These are phyloP conservation scores for Crambe crambe DNA, from an alignment of 37 sponge, comb jelly and placozoan genomes.

Conservation along the genomic window DNA sequence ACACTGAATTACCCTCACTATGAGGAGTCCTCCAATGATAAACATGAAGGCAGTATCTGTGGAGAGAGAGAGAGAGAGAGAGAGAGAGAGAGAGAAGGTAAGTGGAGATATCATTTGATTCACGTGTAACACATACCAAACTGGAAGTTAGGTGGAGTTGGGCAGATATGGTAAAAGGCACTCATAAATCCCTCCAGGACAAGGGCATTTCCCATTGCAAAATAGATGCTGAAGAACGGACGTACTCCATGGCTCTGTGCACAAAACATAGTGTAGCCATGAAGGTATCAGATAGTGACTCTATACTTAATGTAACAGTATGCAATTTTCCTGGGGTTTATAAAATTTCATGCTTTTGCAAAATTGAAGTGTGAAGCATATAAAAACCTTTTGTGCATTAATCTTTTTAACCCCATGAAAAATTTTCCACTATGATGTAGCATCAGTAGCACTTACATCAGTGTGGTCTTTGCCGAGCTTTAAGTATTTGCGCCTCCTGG, in stretches of 20 bases:
- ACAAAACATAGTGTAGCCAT: background rate
- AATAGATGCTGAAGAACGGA: slow-evolving; percentile 84
- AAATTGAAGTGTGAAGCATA: no score
- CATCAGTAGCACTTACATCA: slow-evolving; percentile 41
- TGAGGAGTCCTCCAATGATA: background rate
- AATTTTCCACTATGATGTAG: no score
- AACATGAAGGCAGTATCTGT: no score
- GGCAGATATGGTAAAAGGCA: no score
- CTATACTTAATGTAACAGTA: no score
- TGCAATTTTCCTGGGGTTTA: no score
- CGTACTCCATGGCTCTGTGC: slow-evolving; percentile 71
- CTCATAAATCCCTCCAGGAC: no score
- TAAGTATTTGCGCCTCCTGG: slow-evolving; percentile 12
- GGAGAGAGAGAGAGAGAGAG: slow-evolving; percentile 37
- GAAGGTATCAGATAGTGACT: background rate
- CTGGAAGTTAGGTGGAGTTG: slow-evolving; percentile 86
- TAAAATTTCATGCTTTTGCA: no score
- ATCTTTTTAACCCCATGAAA: no score
- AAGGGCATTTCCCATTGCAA: no score
- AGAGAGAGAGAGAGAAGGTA: slow-evolving; percentile 38
- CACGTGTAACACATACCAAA: slow-evolving; percentile 89
- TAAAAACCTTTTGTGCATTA: no score
- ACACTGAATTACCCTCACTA: slow-evolving; percentile 78
- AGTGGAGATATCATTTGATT: no score
- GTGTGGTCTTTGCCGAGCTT: background rate